These are phyloP conservation scores for Danio kyathit DNA, from an alignment of 2,797 vertebrate species.

Conservation along the genomic window DNA sequence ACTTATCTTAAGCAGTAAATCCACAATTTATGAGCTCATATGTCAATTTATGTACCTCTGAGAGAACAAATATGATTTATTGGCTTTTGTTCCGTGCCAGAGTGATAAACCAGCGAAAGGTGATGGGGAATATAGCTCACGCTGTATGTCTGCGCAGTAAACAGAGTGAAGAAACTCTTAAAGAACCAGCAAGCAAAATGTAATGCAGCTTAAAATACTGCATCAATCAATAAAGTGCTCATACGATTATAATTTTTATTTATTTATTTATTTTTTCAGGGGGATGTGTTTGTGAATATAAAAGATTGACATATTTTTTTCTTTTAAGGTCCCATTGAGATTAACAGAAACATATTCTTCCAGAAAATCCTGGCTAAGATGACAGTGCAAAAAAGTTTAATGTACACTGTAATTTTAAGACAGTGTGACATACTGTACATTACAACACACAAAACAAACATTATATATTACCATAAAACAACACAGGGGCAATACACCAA, in stretches of 20 bases:
- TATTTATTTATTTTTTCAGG: too few species aligned
- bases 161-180: slow-evolving; percentile 41
- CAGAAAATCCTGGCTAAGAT: too few species aligned
- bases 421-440: too few species aligned
- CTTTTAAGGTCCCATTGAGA: too few species aligned
- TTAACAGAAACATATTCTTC: too few species aligned
- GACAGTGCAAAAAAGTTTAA: not conserved
- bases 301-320: too few species aligned
- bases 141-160: slow-evolving; percentile 27
- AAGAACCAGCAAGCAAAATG: slow-evolving; percentile 10
- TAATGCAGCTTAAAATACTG: not conserved
- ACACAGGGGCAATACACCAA: too few species aligned
- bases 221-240: too few species aligned
- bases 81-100: slow-evolving; percentile 51
- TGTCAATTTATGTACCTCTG: slow-evolving; percentile 53
- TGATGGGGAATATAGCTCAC: slow-evolving; percentile 47
- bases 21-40: slow-evolving; percentile 53
- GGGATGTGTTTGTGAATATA: not conserved
- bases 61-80: slow-evolving; percentile 56
- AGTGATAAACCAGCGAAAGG: slow-evolving; percentile 54
- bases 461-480: too few species aligned
- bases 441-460: too few species aligned
- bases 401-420: not conserved
- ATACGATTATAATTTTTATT: too few species aligned
- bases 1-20: slow-evolving; percentile 71